Evolutionary conservation across 2,888 invertebrate species (phyloP), one percentile per base, ranked within the genome.

Genomic region (Synanthedon myopaeformis): DNA sequence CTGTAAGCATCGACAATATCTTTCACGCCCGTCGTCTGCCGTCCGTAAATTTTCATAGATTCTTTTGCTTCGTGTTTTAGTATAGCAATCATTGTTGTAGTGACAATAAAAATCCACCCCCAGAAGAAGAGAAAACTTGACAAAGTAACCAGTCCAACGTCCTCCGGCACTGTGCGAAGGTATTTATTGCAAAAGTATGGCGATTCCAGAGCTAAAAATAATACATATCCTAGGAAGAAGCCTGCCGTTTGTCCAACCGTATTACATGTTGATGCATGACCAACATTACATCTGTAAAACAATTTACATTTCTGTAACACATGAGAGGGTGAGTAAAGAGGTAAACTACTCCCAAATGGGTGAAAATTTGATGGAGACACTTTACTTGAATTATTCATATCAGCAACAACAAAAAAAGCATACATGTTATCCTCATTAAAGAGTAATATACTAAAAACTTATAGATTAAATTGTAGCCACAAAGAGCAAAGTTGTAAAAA

Each of bases 261-360:
- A 74, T 99, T 99, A 74, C 99, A 99, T 0, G 99, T 99, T 2
- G 99, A 99, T 0, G 99, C 99, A 87, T 99, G 97, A 2, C 96
- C 97, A 4, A 99, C 97, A 85, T 99, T 99, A 65, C 93, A 89
- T 63, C 95, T 95, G 74, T 51, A 89, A 89, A 60, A 53, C 63
- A 45, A 35, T 10, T 35, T 10, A 35, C 10, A 35, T 35, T 35
- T 10, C 8, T 35, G 35, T 35, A 10, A 10, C 3, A 10, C 35
- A 35, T 8, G 10, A 17, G 17, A 2, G 2, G 17, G 17, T 17
- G 17, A 17, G 17, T 17, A 17, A 17, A 2, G 17, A 17, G 17
- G 1, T 17, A 17, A 17, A n/a, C n/a, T n/a, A n/a, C n/a, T n/a
- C n/a, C n/a, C n/a, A n/a, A n/a, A n/a, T n/a, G n/a, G n/a, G n/a